These are phyloP conservation scores for Eulemur albifrons DNA, from an alignment of 2,797 vertebrate species.

Conservation along the genomic window DNA sequence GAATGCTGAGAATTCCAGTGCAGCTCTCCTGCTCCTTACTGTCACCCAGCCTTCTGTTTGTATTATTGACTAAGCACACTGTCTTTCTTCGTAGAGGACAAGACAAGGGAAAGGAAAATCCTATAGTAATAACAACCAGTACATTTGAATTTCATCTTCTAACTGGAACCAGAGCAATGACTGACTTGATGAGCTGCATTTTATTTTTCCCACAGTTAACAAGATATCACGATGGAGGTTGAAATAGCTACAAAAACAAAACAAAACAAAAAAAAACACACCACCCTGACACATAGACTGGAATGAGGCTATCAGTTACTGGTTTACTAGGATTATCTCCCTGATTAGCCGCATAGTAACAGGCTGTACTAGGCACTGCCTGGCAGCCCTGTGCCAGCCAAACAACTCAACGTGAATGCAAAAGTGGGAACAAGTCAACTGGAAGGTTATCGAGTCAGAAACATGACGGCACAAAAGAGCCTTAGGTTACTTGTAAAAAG, in stretches of 20 bases:
- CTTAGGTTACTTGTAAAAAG: not conserved
- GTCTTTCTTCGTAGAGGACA: not conserved
- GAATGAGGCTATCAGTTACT: slow-evolving; percentile 77
- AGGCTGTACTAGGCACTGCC: slow-evolving; percentile 74
- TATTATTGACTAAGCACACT: not conserved
- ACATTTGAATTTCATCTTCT: not conserved
- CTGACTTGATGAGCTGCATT: not conserved
- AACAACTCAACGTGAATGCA: not conserved
- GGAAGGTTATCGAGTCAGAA: not conserved
- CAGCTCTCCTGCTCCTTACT: not conserved
- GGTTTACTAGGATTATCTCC: slow-evolving; percentile 79
- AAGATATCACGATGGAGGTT: not conserved
- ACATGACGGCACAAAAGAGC: not conserved
- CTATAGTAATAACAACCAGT: not conserved
- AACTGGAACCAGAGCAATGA: not conserved
- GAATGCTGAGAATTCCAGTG: not conserved
- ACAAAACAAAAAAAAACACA: not conserved
- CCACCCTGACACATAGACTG: not conserved
- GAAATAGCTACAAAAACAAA: not conserved
- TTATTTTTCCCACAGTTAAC: not conserved
- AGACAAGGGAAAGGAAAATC: not conserved
- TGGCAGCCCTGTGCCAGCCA: slow-evolving; percentile 59
- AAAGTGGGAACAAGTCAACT: slow-evolving; percentile 6
- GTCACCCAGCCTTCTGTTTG: not conserved
- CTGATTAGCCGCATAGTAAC: slow-evolving; percentile 81